Percentiles rank a stretch among this genome's conserved stretches.
phyloP scores from a whole-genome alignment of 2,888 invertebrate species.

The Macrosoma leucophasiata region DNA sequence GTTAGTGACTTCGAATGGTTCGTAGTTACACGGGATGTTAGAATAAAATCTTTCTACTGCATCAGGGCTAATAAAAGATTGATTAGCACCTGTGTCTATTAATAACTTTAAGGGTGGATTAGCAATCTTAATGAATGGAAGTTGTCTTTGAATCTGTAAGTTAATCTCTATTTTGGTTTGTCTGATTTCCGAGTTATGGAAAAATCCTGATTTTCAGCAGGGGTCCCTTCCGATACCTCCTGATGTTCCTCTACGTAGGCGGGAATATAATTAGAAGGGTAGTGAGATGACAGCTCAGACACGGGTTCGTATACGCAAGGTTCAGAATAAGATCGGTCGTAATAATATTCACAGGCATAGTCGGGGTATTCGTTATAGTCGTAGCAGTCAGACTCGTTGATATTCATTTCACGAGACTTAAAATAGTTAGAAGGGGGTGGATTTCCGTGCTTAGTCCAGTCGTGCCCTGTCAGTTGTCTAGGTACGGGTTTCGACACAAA shows the following conservation, averaged over 20 bases:
- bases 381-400: slow-evolving; percentile 19
- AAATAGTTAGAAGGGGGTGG: slow-evolving; percentile 25
- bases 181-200: not conserved
- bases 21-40: slow-evolving; percentile 16
- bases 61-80: slow-evolving; percentile 9
- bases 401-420: slow-evolving; percentile 22
- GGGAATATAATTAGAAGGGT: not conserved
- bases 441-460: slow-evolving; percentile 20
- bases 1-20: slow-evolving; percentile 28
- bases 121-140: slow-evolving; percentile 17
- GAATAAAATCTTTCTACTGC: slow-evolving; percentile 12
- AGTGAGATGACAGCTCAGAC: slow-evolving; percentile 1
- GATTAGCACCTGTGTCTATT: slow-evolving; percentile 14
- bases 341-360: slow-evolving; percentile 9
- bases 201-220: slow-evolving; percentile 6
- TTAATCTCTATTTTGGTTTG: slow-evolving; percentile 19
- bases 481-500: slow-evolving; percentile 13
- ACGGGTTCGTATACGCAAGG: not conserved
- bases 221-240: not conserved
- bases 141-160: slow-evolving; percentile 15
- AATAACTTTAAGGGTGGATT: slow-evolving; percentile 19
- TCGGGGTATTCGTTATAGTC: slow-evolving; percentile 13
- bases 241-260: slow-evolving; percentile 1
- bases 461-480: slow-evolving; percentile 8
- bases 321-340: not conserved